Base-by-base conservation (phyloP, 2,797 vertebrate genomes). In the Mareca strepera region DNA sequence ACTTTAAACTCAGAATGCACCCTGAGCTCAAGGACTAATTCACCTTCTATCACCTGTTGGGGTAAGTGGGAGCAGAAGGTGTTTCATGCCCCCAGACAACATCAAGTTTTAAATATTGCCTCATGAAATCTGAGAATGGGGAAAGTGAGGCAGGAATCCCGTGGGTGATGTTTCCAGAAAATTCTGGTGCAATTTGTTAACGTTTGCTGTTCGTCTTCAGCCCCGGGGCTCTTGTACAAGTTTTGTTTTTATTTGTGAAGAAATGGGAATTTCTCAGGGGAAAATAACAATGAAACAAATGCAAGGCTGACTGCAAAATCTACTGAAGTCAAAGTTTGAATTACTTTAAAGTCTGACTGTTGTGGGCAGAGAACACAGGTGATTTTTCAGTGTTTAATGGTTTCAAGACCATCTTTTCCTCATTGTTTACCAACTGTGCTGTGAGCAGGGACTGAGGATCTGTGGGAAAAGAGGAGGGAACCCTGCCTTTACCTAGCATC, bases 41-140 rank as follows among this genome's bases (percentile, higher is more conserved):
- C 37, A 37, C 7, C 12, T 76, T 29, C 6, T 35, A 5, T 33
- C 79, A 44, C 28, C n/a, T 11, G 2, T 2, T 46, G 33, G 26
- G 29, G 43, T 8, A 66, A 69, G 33, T 1, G 11, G 66, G 53
- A 60, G 14, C 11, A 81, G 48, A 82, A 81, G 11, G 8, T 23
- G 28, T 1, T 70, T 64, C 35, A 12, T 1, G 0, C 1, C 8
- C 21, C 21, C 0, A 0, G 26, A 6, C 3, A 68, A 8, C 13
- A 15, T 52, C 58, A 66, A 52, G 7, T 22, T n/a, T 64, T 4
- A 64, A 11, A 25, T 2, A 9, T 7, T 35, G 4, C 5, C 13
- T 7, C 9, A 18, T 35, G 20, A 46, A 63, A 80, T 23, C 1
- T 39, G 56, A 44, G 43, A 80, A 88, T 67, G 9, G 12, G 9